Base-by-base conservation (phyloP, 2,888 invertebrate species). In the Anarsia innoxiella region DNA sequence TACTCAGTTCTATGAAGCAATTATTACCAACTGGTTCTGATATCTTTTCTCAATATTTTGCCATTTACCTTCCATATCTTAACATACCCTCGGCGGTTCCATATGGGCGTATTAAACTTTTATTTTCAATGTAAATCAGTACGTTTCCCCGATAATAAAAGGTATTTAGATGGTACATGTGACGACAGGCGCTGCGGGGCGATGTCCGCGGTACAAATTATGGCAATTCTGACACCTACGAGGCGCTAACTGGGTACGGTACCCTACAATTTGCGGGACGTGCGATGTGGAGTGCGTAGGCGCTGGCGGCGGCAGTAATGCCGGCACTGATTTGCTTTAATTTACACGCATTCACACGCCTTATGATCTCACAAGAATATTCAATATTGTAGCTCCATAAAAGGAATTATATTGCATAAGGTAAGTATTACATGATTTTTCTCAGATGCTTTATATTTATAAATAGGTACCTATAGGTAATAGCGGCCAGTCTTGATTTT, bases 191-290 rank as follows among this genome's bases (percentile, higher is more conserved):
- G 76, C 84, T 74, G 62, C 64, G 44, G 79, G 83, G 69, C 52
- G 58, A 45, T 61, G 64, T 62, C 63, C 53, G 60, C 46, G 53
- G 64, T 66, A 75, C 77, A 82, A 86, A 86, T 86, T 83, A 85
- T 71, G 77, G 84, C 84, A 83, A 85, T 84, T 68, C 69, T 75
- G 74, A 84, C 85, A 85, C 85, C 85, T 85, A 69, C 64, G 67
- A 85, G 84, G 83, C 75, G 85, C 79, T 86, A 85, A 86, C 85
- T 75, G 77, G 49, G 51, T 52, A 45, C 49, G n/a, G 10, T 59
- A 74, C 70, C 82, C 82, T 73, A 50, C 73, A 84, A 83, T 84
- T 84, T 83, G 64, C 59, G 42, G 52, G 65, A 72, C 72, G 69
- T 75, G 73, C 60, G 63, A 53, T 49, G 42, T 45, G 19, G 32